These are phyloP conservation scores for Enteromius mattozi DNA, from an alignment of 2,797 vertebrate genomes.

Conservation along the genomic window DNA sequence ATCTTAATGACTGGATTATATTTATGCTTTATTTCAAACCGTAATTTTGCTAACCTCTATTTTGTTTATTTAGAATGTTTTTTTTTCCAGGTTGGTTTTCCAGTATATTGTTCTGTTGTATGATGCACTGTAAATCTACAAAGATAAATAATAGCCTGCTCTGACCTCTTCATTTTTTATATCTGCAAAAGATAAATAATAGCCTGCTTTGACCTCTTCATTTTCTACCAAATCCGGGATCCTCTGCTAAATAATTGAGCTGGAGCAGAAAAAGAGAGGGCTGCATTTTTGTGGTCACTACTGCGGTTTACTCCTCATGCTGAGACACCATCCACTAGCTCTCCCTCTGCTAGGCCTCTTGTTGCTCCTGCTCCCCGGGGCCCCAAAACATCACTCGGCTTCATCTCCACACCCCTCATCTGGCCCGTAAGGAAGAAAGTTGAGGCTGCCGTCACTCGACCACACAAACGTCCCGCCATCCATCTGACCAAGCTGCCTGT, in stretches of 20 bases:
- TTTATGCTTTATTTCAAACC: slow-evolving; percentile 10
- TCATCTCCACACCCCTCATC: slow-evolving; percentile 85
- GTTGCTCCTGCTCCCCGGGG: slow-evolving; percentile 60
- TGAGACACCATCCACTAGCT: slow-evolving; percentile 48
- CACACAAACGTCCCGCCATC: slow-evolving; percentile 57
- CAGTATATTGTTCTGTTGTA: slow-evolving; percentile 22
- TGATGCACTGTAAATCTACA: slow-evolving; percentile 6
- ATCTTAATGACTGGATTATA: neutral
- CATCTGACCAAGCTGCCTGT: slow-evolving; percentile 74
- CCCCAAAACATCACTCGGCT: slow-evolving; percentile 77
- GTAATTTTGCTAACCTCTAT: neutral
- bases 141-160: slow-evolving; percentile 54
- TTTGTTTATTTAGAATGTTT: neutral
- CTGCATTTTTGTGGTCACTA: slow-evolving; percentile 69
- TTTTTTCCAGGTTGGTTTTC: slow-evolving; percentile 3
- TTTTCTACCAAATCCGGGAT: slow-evolving; percentile 61
- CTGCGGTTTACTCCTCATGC: slow-evolving; percentile 58
- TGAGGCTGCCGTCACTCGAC: slow-evolving; percentile 57
- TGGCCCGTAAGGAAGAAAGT: slow-evolving; percentile 83
- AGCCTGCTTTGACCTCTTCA: slow-evolving; percentile 60
- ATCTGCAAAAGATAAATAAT: slow-evolving; percentile 49
- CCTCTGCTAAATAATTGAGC: slow-evolving; percentile 39
- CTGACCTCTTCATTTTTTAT: slow-evolving; percentile 55
- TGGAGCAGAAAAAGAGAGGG: slow-evolving; percentile 73
- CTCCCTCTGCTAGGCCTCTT: slow-evolving; percentile 46